Percentiles rank a stretch among this genome's conserved stretches.
Evolutionary conservation across 2,888 invertebrate species (phyloP).

Genomic region (Gymnosoma rotundatum): DNA sequence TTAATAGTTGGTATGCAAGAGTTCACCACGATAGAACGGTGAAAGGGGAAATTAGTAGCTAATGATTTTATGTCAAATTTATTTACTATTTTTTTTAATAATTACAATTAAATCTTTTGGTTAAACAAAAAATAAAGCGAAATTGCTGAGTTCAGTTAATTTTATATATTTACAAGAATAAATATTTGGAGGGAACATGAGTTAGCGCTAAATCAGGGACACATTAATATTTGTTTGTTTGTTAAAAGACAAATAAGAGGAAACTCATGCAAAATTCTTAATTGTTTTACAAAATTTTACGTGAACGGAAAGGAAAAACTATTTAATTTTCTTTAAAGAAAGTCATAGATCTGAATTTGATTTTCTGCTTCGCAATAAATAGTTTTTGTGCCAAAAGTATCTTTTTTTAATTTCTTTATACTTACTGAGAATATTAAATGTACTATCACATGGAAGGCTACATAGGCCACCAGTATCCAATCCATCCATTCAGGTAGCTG

Average conservation of each 20-base stretch:
- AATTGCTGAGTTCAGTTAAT: conserved; percentile 8
- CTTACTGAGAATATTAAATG: conserved; percentile 92
- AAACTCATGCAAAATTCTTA: conserved; percentile 40
- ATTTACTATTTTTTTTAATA: conserved; percentile 57
- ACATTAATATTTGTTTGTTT: conserved; percentile 16
- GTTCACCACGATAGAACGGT: conserved; percentile 59
- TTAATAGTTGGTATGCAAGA: conserved; percentile 76
- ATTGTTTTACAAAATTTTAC: conserved; percentile 26
- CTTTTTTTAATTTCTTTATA: conserved; percentile 41
- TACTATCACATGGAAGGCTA: conserved; percentile 93
- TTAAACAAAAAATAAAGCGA: conserved; percentile 12
- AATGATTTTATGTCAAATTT: conserved; percentile 74
- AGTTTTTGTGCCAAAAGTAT: conserved; percentile 17
- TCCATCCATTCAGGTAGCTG: conserved; percentile 93
- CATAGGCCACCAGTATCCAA: conserved; percentile 94
- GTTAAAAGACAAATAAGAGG: conserved; percentile 13
- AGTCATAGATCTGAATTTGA: neutral
- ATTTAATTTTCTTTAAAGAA: neutral
- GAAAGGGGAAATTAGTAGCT: conserved; percentile 77
- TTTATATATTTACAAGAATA: conserved; percentile 37
- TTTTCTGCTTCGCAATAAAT: conserved; percentile 4
- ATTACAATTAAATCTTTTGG: conserved; percentile 29
- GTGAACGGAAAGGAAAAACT: neutral
- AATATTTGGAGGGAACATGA: conserved; percentile 48
- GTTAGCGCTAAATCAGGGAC: conserved; percentile 59